Percentiles rank a stretch among this genome's conserved stretches.
phyloP scores from a whole-genome alignment of 64 coral and sea anemone genomes.

The Stylophora pistillata region DNA sequence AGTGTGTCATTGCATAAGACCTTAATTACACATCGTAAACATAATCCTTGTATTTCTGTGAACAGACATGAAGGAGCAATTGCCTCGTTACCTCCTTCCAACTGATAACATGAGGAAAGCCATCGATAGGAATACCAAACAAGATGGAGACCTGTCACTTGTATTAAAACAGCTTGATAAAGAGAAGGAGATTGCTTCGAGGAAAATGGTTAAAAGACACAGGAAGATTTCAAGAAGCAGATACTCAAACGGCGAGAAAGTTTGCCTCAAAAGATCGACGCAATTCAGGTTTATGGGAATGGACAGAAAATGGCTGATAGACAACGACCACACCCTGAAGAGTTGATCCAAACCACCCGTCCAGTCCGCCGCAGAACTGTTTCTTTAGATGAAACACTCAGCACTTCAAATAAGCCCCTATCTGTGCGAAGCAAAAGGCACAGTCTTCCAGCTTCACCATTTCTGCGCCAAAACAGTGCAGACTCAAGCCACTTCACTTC shows the following conservation, averaged over 20 bases:
- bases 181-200: background rate
- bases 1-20: background rate
- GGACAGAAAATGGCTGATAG: background rate
- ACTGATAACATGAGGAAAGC: constrained; percentile 25
- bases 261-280: background rate
- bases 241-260: background rate
- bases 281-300: background rate
- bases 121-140: constrained; percentile 1
- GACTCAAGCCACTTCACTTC: background rate
- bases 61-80: background rate
- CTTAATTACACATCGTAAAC: background rate
- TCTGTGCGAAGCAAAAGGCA: background rate
- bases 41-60: background rate
- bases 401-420: background rate
- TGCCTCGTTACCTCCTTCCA: background rate
- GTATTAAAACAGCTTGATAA: constrained; percentile 6
- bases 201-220: constrained; percentile 5
- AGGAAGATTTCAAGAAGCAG: constrained; percentile 2
- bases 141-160: constrained; percentile 11
- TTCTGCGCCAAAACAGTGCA: background rate
- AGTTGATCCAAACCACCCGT: background rate
- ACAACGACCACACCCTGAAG: constrained; percentile 3
- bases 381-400: background rate
- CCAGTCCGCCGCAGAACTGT: background rate
- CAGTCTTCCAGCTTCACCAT: constrained; percentile 6